Evolutionary conservation across 1,140 invertebrate species (phyloP).

Genomic region (Aethina tumida): DNA sequence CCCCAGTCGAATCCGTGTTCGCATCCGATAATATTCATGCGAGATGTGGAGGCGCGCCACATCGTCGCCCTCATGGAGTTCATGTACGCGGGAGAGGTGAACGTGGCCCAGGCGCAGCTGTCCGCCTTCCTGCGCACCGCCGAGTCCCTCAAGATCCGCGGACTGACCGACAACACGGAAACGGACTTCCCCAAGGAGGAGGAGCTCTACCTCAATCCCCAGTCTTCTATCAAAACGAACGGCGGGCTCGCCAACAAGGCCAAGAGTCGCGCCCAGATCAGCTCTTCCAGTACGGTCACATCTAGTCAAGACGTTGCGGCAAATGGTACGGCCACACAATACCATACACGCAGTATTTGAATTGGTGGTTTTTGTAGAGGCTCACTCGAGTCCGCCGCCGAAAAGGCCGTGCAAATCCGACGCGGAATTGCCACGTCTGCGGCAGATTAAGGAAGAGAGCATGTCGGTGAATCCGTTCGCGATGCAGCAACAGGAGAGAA

Average conservation of each 20-base stretch:
- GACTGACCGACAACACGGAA: conserved; percentile 48
- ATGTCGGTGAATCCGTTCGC: conserved; percentile 26
- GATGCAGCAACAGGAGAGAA: conserved; percentile 18
- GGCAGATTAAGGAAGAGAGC: conserved; percentile 19
- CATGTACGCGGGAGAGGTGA: conserved; percentile 67
- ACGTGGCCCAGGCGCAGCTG: conserved; percentile 62
- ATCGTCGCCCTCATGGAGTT: conserved; percentile 58
- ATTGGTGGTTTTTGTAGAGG: too few relatives aligned
- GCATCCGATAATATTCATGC: conserved; percentile 77
- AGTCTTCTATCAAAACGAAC: conserved; percentile 16
- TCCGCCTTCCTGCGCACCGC: conserved; percentile 59
- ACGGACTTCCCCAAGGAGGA: conserved; percentile 23
- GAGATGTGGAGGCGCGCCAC: conserved; percentile 60
- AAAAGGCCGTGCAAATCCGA: conserved; percentile 28
- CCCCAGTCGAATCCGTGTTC: conserved; percentile 76
- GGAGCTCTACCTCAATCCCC: conserved; percentile 23
- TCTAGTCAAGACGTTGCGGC: conserved; percentile 31
- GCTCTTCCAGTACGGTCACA: conserved; percentile 28
- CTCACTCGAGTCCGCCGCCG: conserved; percentile 21
- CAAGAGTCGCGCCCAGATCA: conserved; percentile 20
- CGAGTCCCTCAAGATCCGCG: conserved; percentile 60
- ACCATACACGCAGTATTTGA: too few relatives aligned
- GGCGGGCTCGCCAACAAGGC: conserved; percentile 15
- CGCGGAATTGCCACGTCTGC: conserved; percentile 16
- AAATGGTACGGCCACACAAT: conserved; percentile 12